Conservation (phyloP, 1,140 invertebrate species). For the Drosophila sechellia region DNA sequence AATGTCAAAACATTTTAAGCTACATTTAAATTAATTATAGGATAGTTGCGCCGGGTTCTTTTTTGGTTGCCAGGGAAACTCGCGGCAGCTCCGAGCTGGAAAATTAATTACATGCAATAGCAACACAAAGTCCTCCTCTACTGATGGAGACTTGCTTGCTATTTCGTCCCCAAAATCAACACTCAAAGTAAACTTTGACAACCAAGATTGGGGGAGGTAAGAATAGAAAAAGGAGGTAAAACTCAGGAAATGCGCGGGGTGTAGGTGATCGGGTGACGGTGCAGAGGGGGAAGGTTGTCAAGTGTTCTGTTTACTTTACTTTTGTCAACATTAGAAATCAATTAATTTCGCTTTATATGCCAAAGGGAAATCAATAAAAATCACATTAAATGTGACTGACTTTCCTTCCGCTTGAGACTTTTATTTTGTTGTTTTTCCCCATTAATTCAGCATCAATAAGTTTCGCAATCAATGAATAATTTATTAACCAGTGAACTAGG, state of each 20-base stretch:
- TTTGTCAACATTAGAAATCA: constrained; percentile 67
- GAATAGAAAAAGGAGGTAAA: constrained; percentile 11
- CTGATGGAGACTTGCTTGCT: constrained; percentile 30
- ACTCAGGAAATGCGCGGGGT: constrained; percentile 9
- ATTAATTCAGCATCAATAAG: constrained; percentile 33
- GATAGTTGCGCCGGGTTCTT: constrained; percentile 4
- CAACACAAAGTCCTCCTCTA: constrained; percentile 40
- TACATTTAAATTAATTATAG: constrained; percentile 73
- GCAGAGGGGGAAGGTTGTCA: constrained; percentile 47
- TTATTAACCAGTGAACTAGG: constrained; percentile 13
- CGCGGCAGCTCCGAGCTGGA: constrained; percentile 36
- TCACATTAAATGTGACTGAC: constrained; percentile 24
- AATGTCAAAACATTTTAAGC: constrained; percentile 66
- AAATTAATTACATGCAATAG: constrained; percentile 73
- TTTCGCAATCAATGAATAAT: constrained; percentile 37
- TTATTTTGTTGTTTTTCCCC: constrained; percentile 29
- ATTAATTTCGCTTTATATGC: constrained; percentile 56
- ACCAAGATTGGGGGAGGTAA: constrained; percentile 14
- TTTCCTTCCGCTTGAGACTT: not conserved
- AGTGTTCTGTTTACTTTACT: constrained; percentile 61
- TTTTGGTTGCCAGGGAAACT: constrained; percentile 23
- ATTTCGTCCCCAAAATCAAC: constrained; percentile 64
- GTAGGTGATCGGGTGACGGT: constrained; percentile 11
- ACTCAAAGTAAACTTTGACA: constrained; percentile 58
- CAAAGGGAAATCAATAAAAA: constrained; percentile 56